Evolutionary conservation across 2,797 vertebrate genomes (phyloP).

Genomic region (Momotus momota): DNA sequence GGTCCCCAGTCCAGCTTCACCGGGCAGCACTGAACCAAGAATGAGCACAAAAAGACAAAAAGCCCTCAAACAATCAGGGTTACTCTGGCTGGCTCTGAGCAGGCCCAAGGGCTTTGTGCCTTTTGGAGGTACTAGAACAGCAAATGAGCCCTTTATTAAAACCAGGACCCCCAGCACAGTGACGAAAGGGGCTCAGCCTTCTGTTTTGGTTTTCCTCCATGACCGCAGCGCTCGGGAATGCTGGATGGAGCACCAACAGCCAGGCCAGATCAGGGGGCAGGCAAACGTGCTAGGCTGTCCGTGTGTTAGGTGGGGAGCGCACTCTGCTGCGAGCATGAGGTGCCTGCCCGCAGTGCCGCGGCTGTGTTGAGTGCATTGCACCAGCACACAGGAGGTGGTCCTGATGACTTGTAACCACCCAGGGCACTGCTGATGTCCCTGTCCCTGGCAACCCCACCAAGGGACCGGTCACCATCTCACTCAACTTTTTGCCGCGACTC

Average conservation of each 20-base stretch:
- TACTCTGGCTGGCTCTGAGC: background rate
- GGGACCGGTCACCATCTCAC: background rate
- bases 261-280: background rate
- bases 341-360: fast-evolving
- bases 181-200: background rate
- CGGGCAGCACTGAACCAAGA: background rate
- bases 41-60: background rate
- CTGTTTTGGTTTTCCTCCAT: background rate
- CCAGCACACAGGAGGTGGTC: background rate
- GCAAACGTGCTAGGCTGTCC: background rate
- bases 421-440: background rate
- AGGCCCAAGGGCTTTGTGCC: background rate
- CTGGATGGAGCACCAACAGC: background rate
- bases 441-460: background rate
- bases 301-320: background rate
- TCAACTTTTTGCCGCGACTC: background rate
- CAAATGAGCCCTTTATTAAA: background rate
- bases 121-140: background rate
- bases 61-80: background rate
- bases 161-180: background rate
- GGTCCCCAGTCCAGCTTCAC: background rate
- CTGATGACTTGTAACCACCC: background rate
- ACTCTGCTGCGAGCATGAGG: fast-evolving
- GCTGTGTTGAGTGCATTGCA: background rate
- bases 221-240: background rate